phyloP scores from a whole-genome alignment of 2,888 invertebrate genomes.

The Automeris io region DNA sequence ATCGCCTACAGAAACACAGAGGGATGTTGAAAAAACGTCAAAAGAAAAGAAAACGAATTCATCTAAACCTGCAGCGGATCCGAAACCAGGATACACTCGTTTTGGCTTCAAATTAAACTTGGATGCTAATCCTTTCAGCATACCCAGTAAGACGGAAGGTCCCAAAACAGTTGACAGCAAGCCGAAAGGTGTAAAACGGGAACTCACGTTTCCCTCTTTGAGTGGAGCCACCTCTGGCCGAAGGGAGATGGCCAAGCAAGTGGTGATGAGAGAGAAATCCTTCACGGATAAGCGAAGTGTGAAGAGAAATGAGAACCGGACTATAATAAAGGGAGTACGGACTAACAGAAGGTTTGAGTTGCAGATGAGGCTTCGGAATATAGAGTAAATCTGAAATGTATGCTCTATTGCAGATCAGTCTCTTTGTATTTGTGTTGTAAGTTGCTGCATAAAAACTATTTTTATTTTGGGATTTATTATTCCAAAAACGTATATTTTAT shows the following conservation, averaged over 20 bases:
- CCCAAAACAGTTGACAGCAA: slow-evolving; percentile 19
- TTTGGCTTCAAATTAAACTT: slow-evolving; percentile 71
- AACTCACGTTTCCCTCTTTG: slow-evolving; percentile 34
- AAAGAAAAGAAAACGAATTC: slow-evolving; percentile 27
- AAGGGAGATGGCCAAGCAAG: slow-evolving; percentile 43
- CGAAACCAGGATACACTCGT: slow-evolving; percentile 52
- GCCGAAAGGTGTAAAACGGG: slow-evolving; percentile 24
- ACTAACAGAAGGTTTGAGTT: slow-evolving; percentile 84
- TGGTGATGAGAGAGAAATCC: slow-evolving; percentile 55
- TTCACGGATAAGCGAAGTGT: slow-evolving; percentile 41
- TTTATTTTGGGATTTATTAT: no score
- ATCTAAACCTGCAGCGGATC: slow-evolving; percentile 7
- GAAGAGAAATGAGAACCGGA: slow-evolving; percentile 57
- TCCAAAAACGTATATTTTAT: no score
- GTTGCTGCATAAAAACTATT: no score
- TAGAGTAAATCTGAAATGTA: slow-evolving; percentile 27
- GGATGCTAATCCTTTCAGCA: slow-evolving; percentile 55
- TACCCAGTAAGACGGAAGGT: slow-evolving; percentile 25
- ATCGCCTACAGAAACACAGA: background rate
- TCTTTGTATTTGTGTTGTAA: no score
- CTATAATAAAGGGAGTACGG: slow-evolving; percentile 80
- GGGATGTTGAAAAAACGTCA: slow-evolving; percentile 14
- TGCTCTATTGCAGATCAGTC: no score
- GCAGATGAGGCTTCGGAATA: slow-evolving; percentile 81
- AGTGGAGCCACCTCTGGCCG: slow-evolving; percentile 35